Base-by-base conservation (phyloP, 2,888 invertebrate species). In the Epinotia brunnichana region DNA sequence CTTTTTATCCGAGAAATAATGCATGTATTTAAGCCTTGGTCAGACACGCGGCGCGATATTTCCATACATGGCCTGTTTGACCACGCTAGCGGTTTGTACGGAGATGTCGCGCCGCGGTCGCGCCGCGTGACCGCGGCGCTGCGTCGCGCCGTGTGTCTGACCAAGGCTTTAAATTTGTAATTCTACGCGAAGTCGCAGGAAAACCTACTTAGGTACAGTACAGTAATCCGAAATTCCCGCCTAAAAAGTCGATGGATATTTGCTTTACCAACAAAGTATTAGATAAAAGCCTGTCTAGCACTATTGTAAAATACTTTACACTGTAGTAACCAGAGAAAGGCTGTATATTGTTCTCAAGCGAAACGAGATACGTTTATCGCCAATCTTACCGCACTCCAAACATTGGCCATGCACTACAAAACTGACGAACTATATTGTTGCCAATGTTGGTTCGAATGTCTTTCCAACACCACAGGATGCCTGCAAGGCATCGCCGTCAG, bases 401-500 rank as follows among this genome's bases (percentile, higher is more conserved):
- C 54, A 41, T 56, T 66, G 39, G 66, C 9, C 66, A 54, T n/a
- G 10, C 17, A 39, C 17, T 9, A 29, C 24, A 15, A 2, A 56
- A 24, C 56, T 11, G 10, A 41, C 9, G 10, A 41, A 3, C 11
- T 21, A 35, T 5, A 35, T 39, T 15, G 19, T 4, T 9, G 1
- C 41, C 41, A 57, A 71, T 10, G 44, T 71, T 67, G 19, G 17
- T 41, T 17, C 71, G 35, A 54, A 67, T 44, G 11, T 67, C 61
- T 41, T 44, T n/a, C 66, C 64, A 44, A 67, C 41, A 61, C 13
- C 51, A 51, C 59, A 48, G 63, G 39, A 39, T 41, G 53, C 41
- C 71, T 67, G 66, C 71, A 54, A 66, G 41, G 39, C 64, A 64
- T 70, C 70, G 39, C 71, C 60, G 71, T 67, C 71, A 67, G 71